These are phyloP conservation scores for Podilymbus podiceps DNA, from an alignment of 2,113 vertebrate genomes.

Conservation along the genomic window DNA sequence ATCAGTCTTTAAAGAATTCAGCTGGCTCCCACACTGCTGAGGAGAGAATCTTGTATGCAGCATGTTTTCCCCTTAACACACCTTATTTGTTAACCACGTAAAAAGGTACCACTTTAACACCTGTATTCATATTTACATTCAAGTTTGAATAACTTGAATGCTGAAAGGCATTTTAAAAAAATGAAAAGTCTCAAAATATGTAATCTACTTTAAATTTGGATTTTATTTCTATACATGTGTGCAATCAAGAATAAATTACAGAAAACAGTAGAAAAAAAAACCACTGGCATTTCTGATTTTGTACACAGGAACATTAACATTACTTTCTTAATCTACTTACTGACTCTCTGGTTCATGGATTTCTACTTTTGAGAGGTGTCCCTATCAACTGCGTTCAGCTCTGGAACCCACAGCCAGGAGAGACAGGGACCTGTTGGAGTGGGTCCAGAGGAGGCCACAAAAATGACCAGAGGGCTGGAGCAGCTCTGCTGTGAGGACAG, in stretches of 20 bases:
- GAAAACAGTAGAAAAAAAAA: not conserved
- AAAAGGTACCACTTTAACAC: not conserved
- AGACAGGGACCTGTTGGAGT: too few relatives aligned
- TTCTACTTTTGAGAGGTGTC: not conserved
- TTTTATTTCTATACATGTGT: not conserved
- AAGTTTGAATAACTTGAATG: not conserved
- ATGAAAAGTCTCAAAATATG: not conserved
- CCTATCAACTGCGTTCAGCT: too few relatives aligned
- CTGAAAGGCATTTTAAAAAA: not conserved
- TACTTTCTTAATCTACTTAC: not conserved
- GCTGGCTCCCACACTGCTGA: not conserved
- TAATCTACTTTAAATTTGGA: not conserved
- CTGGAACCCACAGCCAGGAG: too few relatives aligned
- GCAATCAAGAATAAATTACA: not conserved
- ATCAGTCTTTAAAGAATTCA: not conserved
- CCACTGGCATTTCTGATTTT: not conserved
- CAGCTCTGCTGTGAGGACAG: too few relatives aligned
- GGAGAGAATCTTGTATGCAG: not conserved
- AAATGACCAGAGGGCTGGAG: too few relatives aligned
- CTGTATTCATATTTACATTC: not conserved
- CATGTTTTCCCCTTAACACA: not conserved
- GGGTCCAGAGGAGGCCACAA: too few relatives aligned
- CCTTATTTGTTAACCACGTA: not conserved
- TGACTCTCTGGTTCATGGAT: not conserved
- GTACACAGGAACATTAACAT: not conserved